Percentiles rank a stretch among this genome's conserved stretches.
These are phyloP conservation scores for Nyleta sp. DNA, from an alignment of 2,888 invertebrate species.

Conservation along the genomic window DNA sequence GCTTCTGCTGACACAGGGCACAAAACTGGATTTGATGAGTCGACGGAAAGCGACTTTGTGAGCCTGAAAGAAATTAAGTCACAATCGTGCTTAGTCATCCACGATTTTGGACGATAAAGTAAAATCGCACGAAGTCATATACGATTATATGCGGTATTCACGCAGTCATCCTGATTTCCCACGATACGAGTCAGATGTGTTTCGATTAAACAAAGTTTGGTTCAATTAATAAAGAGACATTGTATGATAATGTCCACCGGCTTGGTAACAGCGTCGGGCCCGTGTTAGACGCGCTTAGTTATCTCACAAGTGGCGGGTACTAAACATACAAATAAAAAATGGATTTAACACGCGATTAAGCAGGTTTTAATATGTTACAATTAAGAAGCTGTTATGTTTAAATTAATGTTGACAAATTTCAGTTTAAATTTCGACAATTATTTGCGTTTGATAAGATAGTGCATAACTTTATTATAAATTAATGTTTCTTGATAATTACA, in stretches of 20 bases:
- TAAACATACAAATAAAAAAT: too few species aligned
- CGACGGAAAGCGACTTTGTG: constrained; percentile 11
- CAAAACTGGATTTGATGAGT: constrained; percentile 34
- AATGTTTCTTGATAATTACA: too few species aligned
- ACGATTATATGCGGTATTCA: constrained; percentile 13
- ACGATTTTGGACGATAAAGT: constrained; percentile 38
- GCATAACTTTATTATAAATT: too few species aligned
- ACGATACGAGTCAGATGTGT: constrained; percentile 34
- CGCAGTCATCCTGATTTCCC: constrained; percentile 41
- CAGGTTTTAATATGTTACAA: too few species aligned
- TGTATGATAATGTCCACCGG: constrained; percentile 40
- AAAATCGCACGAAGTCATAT: constrained; percentile 25
- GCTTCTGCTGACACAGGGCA: not conserved
- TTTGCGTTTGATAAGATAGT: too few species aligned
- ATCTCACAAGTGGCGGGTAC: constrained; percentile 4
- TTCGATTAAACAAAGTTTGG: constrained; percentile 39
- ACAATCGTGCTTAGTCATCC: constrained; percentile 23
- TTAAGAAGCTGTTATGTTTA: too few species aligned
- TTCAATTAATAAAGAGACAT: constrained; percentile 43
- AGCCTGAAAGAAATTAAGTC: constrained; percentile 30
- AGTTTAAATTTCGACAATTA: too few species aligned
- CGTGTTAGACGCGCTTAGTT: not conserved
- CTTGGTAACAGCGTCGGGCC: constrained; percentile 15
- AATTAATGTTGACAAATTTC: too few species aligned
- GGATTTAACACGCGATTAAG: too few species aligned